These are phyloP conservation scores for Indri indri DNA, from an alignment of 2,113 vertebrate species.

Conservation along the genomic window DNA sequence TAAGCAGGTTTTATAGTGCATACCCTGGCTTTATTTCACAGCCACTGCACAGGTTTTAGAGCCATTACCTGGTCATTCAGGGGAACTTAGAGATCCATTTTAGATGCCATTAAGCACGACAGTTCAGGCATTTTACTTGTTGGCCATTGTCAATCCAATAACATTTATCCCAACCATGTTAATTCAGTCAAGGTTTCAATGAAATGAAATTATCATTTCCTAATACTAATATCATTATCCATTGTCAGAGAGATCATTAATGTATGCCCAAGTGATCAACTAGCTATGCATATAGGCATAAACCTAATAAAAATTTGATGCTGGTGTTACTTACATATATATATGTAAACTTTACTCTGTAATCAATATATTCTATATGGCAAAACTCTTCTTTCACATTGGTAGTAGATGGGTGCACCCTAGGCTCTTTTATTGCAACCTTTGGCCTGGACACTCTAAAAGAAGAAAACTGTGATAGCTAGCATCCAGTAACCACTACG, in stretches of 20 bases:
- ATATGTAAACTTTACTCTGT: background rate
- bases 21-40: background rate
- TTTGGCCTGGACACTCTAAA: background rate
- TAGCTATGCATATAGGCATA: background rate
- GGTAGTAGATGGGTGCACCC: fast-evolving
- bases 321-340: background rate
- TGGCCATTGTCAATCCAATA: background rate
- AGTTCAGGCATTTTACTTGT: background rate
- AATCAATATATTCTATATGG: background rate
- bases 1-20: background rate
- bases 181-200: background rate
- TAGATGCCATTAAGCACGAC: background rate
- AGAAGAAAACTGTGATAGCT: background rate
- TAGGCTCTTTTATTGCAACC: background rate
- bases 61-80: background rate
- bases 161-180: background rate
- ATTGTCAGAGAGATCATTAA: background rate
- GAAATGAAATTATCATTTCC: background rate
- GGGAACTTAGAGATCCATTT: background rate
- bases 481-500: background rate
- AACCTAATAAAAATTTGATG: background rate
- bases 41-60: background rate
- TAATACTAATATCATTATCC: background rate
- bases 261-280: background rate
- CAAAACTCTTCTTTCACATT: background rate